Base-by-base conservation (phyloP, 2,797 vertebrate species). In the Malacoctenus gilli region DNA sequence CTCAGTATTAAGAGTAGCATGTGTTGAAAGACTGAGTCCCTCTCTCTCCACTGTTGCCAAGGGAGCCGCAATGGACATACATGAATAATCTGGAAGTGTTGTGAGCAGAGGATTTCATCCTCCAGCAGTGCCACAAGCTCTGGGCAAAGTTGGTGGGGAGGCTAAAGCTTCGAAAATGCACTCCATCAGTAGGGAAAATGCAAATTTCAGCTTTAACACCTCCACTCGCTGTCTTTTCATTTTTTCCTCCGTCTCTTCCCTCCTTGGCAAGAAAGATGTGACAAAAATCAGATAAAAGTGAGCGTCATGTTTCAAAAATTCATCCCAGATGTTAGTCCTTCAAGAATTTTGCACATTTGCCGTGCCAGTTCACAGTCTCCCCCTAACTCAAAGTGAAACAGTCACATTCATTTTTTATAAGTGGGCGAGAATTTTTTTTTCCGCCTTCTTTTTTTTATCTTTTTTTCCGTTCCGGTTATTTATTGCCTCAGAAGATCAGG, bases 51-150 rank as follows among this genome's bases (percentile, higher is more conserved):
- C 3, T 89, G 93, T 83, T 92, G 91, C 1, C 85, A 92, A 54
- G 93, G 93, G 71, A 94, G 92, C 79, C 92, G 92, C 1, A 87
- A 92, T 0, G 90, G 94, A 55, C 92, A 93, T 80, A 91, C 88
- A 77, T 89, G 93, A 69, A 91, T 94, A 77, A 92, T 88, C 77
- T 86, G 92, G 73, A 91, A 75, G 40, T 83, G 84, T 22, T 91
- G 93, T 15, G 4, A 68, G 6, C 48, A 86, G 57, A 86, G 57
- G 62, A 81, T 1, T 76, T 76, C 53, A 94, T 94, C 2, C 80
- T 82, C 32, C 30, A 62, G 75, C 93, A 88, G 8, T 59, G 91
- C 70, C 92, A 90, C 58, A 67, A n/a, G 65, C 84, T 90, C 21
- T 92, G 91, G 92, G 84, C 82, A 52, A 81, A 62, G 67, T 85